Percentiles rank a stretch among this genome's conserved stretches.
These are phyloP conservation scores for Lamprotornis superbus DNA, from an alignment of 2,113 vertebrate species.

Conservation along the genomic window DNA sequence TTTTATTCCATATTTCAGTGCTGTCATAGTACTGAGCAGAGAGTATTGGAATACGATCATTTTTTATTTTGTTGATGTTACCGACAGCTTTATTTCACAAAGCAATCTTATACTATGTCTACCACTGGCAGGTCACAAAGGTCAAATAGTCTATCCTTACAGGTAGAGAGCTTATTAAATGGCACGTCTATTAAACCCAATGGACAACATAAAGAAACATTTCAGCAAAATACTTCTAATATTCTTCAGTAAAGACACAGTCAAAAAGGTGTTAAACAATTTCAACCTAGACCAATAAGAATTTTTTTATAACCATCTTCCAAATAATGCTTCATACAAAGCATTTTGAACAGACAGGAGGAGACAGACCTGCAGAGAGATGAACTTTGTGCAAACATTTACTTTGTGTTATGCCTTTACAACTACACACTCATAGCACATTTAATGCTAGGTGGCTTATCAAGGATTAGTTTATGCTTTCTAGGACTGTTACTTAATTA, in stretches of 20 bases:
- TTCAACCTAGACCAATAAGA: conserved; percentile 46
- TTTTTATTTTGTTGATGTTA: conserved; percentile 95
- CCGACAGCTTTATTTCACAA: conserved; percentile 99
- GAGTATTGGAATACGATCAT: conserved; percentile 86
- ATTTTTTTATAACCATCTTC: conserved; percentile 59
- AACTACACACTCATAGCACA: not conserved
- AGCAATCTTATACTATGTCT: conserved; percentile 96
- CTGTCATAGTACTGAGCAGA: conserved; percentile 87
- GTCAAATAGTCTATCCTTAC: conserved; percentile 85
- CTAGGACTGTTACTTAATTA: not conserved
- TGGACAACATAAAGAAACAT: conserved; percentile 78
- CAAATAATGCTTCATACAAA: conserved; percentile 61
- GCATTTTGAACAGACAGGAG: conserved; percentile 8
- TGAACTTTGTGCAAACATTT: not conserved
- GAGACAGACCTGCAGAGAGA: not conserved
- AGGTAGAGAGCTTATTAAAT: conserved; percentile 83
- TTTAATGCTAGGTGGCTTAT: not conserved
- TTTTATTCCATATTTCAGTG: conserved; percentile 97
- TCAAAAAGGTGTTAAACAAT: conserved; percentile 70
- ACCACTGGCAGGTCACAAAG: conserved; percentile 86
- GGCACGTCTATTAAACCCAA: conserved; percentile 74
- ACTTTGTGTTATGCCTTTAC: not conserved
- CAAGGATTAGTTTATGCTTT: not conserved
- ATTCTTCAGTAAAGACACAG: conserved; percentile 70
- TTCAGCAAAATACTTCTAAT: conserved; percentile 74